Conservation (phyloP, 2,113 vertebrate species). For the Tetraodon nigroviridis region DNA sequence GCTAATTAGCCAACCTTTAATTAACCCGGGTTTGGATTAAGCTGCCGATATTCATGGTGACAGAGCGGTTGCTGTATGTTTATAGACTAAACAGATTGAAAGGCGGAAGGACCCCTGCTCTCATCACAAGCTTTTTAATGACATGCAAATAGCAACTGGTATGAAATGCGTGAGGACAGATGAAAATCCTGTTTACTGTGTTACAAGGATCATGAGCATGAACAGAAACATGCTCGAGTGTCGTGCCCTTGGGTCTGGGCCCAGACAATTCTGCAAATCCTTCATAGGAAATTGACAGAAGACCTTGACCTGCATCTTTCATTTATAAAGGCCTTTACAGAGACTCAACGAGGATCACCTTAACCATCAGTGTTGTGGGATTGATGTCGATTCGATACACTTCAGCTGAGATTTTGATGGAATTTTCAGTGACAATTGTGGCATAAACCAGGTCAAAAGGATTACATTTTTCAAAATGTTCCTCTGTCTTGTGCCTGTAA, state of each 20-base stretch:
- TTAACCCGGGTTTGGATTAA: too few relatives aligned
- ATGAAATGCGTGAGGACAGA: too few relatives aligned
- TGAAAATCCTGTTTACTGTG: neutral
- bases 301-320: constrained; percentile 43
- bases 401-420: neutral
- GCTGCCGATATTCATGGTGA: too few relatives aligned
- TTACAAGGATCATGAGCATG: constrained; percentile 37
- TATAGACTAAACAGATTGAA: too few relatives aligned
- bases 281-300: constrained; percentile 45
- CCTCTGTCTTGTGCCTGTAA: too few relatives aligned
- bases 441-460: neutral
- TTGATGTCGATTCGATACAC: neutral
- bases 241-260: constrained; percentile 39
- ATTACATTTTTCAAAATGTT: neutral
- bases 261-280: constrained; percentile 12
- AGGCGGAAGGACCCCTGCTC: too few relatives aligned
- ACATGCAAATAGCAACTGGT: too few relatives aligned
- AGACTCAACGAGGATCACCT: constrained; percentile 10
- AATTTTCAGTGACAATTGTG: neutral
- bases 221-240: constrained; percentile 10
- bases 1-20: too few relatives aligned
- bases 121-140: too few relatives aligned
- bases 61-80: too few relatives aligned
- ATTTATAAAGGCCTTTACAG: constrained; percentile 35
- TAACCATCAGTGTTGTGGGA: constrained; percentile 7